Evolutionary conservation across 2,888 invertebrate species (phyloP).

Genomic region (Diaphora mendica): DNA sequence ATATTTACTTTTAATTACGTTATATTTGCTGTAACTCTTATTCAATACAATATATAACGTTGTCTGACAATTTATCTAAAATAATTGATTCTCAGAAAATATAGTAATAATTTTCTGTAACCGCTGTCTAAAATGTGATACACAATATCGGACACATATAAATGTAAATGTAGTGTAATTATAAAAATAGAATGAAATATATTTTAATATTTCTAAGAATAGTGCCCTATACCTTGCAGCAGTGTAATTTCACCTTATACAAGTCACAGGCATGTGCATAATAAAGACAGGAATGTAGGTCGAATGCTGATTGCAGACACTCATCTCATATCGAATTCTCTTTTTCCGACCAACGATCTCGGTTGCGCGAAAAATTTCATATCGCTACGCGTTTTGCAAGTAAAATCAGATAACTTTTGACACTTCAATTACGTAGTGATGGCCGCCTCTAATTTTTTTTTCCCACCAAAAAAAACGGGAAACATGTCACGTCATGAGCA

Average conservation of each 20-base stretch:
- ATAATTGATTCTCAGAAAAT: background rate
- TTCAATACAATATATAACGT: background rate
- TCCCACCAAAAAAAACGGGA: constrained; percentile 63
- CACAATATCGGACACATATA: too few relatives aligned
- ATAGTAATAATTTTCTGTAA: background rate
- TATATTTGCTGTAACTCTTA: background rate
- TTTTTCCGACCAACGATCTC: constrained; percentile 80
- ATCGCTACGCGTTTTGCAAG: constrained; percentile 84
- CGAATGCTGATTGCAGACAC: constrained; percentile 82
- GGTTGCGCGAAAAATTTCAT: constrained; percentile 83
- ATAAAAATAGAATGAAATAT: constrained; percentile 26
- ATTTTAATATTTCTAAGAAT: constrained; percentile 57
- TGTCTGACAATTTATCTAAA: background rate
- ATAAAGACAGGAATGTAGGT: constrained; percentile 78
- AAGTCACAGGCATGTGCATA: constrained; percentile 63
- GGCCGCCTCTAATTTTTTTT: constrained; percentile 79
- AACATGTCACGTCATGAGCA: constrained; percentile 79
- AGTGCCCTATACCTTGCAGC: constrained; percentile 45
- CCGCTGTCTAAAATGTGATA: background rate
- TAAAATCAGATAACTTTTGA: constrained; percentile 87
- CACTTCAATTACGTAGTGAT: constrained; percentile 86
- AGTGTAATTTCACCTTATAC: constrained; percentile 60
- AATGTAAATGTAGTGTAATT: background rate
- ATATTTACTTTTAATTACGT: background rate
- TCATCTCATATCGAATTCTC: constrained; percentile 84